Base-by-base conservation (phyloP, 1,140 invertebrate species). In the Bathynomus jamesi region DNA sequence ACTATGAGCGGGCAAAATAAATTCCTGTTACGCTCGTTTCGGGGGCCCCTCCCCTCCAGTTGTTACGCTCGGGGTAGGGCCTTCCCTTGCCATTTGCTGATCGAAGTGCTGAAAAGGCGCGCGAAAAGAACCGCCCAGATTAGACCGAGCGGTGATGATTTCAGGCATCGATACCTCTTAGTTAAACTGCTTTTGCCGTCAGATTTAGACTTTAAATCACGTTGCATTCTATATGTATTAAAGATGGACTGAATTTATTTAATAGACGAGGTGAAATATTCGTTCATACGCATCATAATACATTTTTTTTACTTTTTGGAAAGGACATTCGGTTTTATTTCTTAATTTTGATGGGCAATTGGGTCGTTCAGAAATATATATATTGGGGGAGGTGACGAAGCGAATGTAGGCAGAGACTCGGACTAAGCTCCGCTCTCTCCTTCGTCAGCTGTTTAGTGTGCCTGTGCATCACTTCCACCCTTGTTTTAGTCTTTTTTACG, bases 341-440 rank as follows among this genome's bases (percentile, higher is more conserved):
- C 32, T 7, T 17, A 8, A 8, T 40, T 17, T 17, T 40, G 17
- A 40, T 17, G 7, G 32, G 7, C 17, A 7, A 8, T 40, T 17
- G 32, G 17, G 32, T 7, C 7, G 17, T 40, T 8, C 7, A 40
- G 7, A 40, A 8, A 40, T 40, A 8, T 40, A 40, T 40, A 40
- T 67, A 68, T 65, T 60, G 72, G 69, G 72, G 72, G 72, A 74
- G 72, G 72, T 74, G 72, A 70, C 68, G 72, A 31, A 63, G 72
- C 72, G 72, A 67, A 61, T 74, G 72, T 70, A 70, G 72, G 72
- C 64, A 66, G 72, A 24, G 72, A 64, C 68, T 68, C 65, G 65
- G 68, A 66, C 67, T 65, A 74, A 66, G 72, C 72, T 40, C 72
- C 72, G 72, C 72, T 65, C 61, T 60, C 46, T 30, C 27, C 29